Conservation (phyloP, 2,113 vertebrate genomes). For the Oceanites oceanicus region DNA sequence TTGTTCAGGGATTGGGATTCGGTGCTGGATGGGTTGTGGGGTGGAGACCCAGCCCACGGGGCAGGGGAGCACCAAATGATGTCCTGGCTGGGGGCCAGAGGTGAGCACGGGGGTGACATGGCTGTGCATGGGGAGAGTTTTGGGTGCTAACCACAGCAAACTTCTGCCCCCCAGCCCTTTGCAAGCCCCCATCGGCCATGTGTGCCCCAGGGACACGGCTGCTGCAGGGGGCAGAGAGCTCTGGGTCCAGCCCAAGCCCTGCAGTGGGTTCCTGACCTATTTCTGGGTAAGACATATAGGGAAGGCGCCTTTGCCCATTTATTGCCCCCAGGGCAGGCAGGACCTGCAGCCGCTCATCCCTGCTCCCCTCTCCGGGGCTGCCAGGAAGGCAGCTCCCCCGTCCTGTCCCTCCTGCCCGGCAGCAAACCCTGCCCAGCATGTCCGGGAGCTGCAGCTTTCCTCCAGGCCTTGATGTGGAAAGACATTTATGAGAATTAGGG, state of each 20-base stretch:
- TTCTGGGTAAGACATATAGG: not conserved
- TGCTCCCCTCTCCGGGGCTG: not conserved
- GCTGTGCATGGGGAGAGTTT: fast-evolving
- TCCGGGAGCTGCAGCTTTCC: not conserved
- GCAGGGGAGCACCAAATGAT: not conserved
- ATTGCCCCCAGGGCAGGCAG: not conserved
- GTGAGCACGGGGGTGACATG: fast-evolving
- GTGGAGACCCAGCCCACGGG: not conserved
- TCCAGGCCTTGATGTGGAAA: not conserved
- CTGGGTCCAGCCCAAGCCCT: not conserved
- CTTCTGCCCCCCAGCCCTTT: not conserved
- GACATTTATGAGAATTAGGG: not conserved
- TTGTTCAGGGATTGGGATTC: not conserved
- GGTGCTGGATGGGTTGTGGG: not conserved
- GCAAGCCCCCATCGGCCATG: fast-evolving
- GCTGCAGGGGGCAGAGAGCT: not conserved
- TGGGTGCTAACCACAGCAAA: not conserved
- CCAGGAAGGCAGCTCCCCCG: not conserved
- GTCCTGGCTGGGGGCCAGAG: fast-evolving
- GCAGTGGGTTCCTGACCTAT: fast-evolving
- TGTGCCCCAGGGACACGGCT: fast-evolving
- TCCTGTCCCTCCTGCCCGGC: not conserved
- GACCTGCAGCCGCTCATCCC: not conserved
- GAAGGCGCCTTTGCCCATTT: fast-evolving
- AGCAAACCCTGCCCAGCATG: not conserved